Percentiles rank a stretch among this genome's conserved stretches.
Evolutionary conservation across 1,140 invertebrate species (phyloP).

Genomic region (Leptopilina clavipes): DNA sequence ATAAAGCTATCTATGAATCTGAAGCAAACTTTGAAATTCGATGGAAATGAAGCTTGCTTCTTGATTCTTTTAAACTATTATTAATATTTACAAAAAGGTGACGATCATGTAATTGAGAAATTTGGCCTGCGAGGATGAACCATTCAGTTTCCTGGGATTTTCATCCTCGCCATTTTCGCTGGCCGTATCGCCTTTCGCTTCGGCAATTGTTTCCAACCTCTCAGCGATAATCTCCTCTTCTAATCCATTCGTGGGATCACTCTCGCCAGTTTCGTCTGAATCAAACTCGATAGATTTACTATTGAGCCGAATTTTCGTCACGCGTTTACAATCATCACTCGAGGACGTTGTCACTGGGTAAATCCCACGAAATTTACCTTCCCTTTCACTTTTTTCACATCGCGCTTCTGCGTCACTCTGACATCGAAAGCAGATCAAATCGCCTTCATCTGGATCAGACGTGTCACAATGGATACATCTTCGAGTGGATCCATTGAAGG

Average conservation of each 20-base stretch:
- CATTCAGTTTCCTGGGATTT: slow-evolving; percentile 62
- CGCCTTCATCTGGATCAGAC: slow-evolving; percentile 59
- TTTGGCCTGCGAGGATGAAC: slow-evolving; percentile 60
- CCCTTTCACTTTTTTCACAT: slow-evolving; percentile 45
- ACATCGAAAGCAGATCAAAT: slow-evolving; percentile 69
- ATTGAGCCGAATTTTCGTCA: slow-evolving; percentile 68
- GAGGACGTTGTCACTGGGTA: slow-evolving; percentile 49
- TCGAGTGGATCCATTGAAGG: slow-evolving; percentile 45
- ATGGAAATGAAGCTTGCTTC: too few species aligned
- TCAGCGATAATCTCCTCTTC: slow-evolving; percentile 49
- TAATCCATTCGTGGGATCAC: slow-evolving; percentile 40
- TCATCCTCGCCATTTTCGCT: slow-evolving; percentile 67
- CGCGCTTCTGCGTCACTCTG: slow-evolving; percentile 59
- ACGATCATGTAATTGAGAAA: slow-evolving; percentile 72
- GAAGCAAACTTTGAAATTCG: not conserved
- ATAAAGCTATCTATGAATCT: slow-evolving; percentile 16
- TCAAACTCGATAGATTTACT: slow-evolving; percentile 63
- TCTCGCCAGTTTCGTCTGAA: slow-evolving; percentile 62
- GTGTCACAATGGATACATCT: slow-evolving; percentile 64
- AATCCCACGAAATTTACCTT: slow-evolving; percentile 38
- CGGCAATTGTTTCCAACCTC: slow-evolving; percentile 68
- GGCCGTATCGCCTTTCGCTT: slow-evolving; percentile 63
- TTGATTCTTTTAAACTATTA: slow-evolving; percentile 43
- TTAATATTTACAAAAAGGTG: slow-evolving; percentile 69
- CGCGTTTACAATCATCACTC: slow-evolving; percentile 60